Percentiles rank a stretch among this genome's conserved stretches.
Conservation (phyloP, 2,797 vertebrate species). For the Percopsis omiscomaycus region DNA sequence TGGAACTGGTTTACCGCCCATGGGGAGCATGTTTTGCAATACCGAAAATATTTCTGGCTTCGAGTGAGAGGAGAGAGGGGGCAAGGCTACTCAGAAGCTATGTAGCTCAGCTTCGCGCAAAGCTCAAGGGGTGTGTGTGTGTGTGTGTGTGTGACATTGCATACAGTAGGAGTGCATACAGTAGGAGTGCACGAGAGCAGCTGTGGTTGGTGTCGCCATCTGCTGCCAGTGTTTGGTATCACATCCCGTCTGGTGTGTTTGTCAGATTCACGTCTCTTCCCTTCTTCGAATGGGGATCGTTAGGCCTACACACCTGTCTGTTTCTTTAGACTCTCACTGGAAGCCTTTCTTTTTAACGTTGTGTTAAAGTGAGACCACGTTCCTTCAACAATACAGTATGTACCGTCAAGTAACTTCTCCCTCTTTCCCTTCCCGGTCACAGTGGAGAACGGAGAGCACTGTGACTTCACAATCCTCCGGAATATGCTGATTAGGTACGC, state of each 20-base stretch:
- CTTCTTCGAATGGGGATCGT: background rate
- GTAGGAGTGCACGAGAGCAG: background rate
- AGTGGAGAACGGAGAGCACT: constrained; percentile 98
- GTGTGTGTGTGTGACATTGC: background rate
- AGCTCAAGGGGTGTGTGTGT: constrained; percentile 40
- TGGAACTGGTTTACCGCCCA: constrained; percentile 18
- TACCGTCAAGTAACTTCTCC: background rate
- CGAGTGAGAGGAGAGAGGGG: constrained; percentile 25
- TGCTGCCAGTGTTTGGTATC: constrained; percentile 31
- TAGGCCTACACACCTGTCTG: too few relatives aligned
- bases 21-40: constrained; percentile 42
- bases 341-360: background rate
- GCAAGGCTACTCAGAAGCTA: constrained; percentile 52
- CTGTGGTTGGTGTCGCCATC: constrained; percentile 16
- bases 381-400: background rate
- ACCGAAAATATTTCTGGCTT: constrained; percentile 57
- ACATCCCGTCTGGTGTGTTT: constrained; percentile 5
- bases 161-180: background rate
- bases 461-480: constrained; percentile 95
- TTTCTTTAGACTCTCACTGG: background rate
- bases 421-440: constrained; percentile 14
- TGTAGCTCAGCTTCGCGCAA: constrained; percentile 39
- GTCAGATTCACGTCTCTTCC: background rate
- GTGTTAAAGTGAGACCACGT: background rate
- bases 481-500: constrained; percentile 96